Conservation (phyloP, 2,797 vertebrate species). For the Peromyscus nudipes region DNA sequence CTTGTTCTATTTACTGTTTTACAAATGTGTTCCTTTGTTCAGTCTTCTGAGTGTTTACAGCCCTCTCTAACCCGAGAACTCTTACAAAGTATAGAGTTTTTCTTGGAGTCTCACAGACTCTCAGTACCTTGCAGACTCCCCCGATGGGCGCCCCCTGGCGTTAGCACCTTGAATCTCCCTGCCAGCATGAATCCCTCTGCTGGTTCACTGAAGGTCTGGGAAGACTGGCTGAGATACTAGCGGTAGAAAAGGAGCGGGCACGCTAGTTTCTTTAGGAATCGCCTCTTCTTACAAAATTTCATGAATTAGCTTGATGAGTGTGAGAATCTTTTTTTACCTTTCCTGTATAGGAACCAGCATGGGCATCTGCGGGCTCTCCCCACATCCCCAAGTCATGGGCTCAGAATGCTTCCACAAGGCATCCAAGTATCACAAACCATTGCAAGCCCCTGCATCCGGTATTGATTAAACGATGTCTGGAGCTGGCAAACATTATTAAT, state of each 20-base stretch:
- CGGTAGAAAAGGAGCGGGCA: background rate
- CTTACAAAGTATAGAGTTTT: background rate
- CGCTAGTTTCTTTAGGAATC: background rate
- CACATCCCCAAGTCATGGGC: background rate
- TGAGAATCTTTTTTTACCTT: background rate
- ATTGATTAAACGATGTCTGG: constrained; percentile 80
- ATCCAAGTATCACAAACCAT: constrained; percentile 26
- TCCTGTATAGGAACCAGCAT: background rate
- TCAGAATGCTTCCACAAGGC: background rate
- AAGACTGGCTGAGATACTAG: background rate
- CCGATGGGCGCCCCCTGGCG: background rate
- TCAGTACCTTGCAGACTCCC: background rate
- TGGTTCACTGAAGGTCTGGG: rapidly evolving
- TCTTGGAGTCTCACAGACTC: background rate
- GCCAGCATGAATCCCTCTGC: background rate
- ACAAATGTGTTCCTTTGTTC: background rate
- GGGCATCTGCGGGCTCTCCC: background rate
- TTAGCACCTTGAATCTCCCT: background rate
- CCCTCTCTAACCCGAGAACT: constrained; percentile 36
- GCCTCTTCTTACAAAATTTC: constrained; percentile 42
- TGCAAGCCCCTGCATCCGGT: constrained; percentile 72
- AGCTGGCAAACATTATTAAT: constrained; percentile 73
- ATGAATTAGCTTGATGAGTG: constrained; percentile 40
- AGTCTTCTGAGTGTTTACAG: constrained; percentile 38
- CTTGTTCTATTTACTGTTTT: constrained; percentile 53